Percentiles rank a stretch among this genome's conserved stretches.
Evolutionary conservation across 2,797 vertebrate species (phyloP).

Genomic region (Phalloptychus januarius): DNA sequence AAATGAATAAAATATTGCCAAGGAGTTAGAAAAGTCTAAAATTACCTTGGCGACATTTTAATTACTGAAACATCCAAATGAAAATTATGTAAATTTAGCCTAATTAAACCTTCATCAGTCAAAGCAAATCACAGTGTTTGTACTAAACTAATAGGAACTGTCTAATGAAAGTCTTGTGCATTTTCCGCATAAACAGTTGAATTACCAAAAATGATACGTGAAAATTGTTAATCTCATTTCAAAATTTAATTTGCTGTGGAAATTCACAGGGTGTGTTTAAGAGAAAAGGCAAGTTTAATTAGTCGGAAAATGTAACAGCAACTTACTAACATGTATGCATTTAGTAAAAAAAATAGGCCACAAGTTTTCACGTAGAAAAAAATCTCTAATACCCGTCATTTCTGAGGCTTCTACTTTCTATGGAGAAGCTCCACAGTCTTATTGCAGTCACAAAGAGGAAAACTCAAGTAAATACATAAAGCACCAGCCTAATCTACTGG

Average conservation of each 20-base stretch:
- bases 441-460: background rate
- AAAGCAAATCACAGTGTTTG: background rate
- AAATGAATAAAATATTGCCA: background rate
- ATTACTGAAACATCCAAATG: background rate
- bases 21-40: background rate
- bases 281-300: background rate
- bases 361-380: background rate
- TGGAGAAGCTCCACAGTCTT: background rate
- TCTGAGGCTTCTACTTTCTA: background rate
- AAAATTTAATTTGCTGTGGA: background rate
- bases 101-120: background rate
- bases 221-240: background rate
- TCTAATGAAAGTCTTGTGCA: constrained; percentile 1
- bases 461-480: background rate
- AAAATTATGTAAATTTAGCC: background rate
- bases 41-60: background rate
- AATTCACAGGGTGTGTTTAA: background rate
- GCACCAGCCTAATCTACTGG: background rate
- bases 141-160: background rate
- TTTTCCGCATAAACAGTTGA: background rate
- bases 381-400: background rate
- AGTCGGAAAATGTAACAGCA: background rate
- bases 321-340: background rate
- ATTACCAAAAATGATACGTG: constrained; percentile 4
- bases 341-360: background rate